Percentiles rank a stretch among this genome's conserved stretches.
phyloP scores from a whole-genome alignment of 2,113 vertebrate genomes.

The Dasyornis broadbenti region DNA sequence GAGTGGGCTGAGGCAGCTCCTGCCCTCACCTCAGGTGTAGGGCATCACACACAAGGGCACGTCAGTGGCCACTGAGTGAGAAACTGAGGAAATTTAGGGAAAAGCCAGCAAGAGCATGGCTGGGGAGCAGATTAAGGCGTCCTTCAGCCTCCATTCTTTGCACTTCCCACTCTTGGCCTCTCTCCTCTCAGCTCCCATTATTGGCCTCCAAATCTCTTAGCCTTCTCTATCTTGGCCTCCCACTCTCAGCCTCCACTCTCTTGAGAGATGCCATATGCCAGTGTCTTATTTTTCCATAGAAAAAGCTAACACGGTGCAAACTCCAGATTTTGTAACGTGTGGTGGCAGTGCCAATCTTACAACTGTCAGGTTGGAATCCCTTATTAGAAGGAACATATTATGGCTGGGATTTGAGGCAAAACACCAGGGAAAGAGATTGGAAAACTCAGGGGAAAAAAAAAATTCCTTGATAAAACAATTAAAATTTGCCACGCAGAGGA shows the following conservation, averaged over 20 bases:
- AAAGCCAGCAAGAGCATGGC: background rate
- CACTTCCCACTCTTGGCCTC: background rate
- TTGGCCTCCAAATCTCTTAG: background rate
- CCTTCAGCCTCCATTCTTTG: background rate
- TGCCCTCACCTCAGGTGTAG: background rate
- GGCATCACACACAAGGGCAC: rapidly evolving
- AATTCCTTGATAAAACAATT: conserved; percentile 28
- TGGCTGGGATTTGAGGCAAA: conserved; percentile 19
- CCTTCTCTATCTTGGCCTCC: background rate
- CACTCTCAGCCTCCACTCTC: background rate
- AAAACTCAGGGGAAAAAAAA: background rate
- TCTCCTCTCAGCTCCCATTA: background rate
- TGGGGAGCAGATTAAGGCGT: background rate
- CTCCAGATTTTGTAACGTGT: background rate
- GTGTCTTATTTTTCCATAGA: background rate
- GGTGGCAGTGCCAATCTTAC: background rate
- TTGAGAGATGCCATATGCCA: background rate
- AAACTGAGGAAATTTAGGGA: background rate
- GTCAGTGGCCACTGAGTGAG: rapidly evolving
- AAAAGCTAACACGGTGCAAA: background rate
- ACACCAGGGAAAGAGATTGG: background rate
- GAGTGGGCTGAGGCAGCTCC: rapidly evolving
- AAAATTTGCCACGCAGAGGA: background rate
- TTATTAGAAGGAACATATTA: background rate
- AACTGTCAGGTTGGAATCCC: background rate